These are phyloP conservation scores for Proctacanthus coquilletti DNA, from an alignment of 1,140 invertebrate species.

Conservation along the genomic window DNA sequence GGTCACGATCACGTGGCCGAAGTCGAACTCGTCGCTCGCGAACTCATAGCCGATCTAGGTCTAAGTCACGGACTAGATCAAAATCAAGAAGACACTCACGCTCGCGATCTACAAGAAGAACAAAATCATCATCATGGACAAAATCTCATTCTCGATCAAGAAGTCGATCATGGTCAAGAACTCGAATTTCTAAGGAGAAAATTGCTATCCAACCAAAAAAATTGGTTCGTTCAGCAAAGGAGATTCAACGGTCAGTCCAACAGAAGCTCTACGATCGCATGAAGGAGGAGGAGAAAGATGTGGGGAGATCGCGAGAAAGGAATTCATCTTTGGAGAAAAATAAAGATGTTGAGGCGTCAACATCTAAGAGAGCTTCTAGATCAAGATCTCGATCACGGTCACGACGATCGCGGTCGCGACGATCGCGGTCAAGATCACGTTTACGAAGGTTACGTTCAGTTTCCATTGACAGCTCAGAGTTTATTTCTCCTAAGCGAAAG, in stretches of 20 bases:
- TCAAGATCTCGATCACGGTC: too few relatives aligned
- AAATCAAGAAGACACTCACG: slow-evolving; percentile 12
- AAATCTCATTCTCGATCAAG: slow-evolving; percentile 16
- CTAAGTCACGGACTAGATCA: slow-evolving; percentile 15
- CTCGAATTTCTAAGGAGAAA: slow-evolving; percentile 10
- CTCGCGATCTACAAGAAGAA: slow-evolving; percentile 15
- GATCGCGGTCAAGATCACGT: too few relatives aligned
- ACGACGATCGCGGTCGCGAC: too few relatives aligned
- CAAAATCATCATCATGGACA: slow-evolving; percentile 14
- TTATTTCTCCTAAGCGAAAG: slow-evolving; percentile 16
- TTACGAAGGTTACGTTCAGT: too few relatives aligned
- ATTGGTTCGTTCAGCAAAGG: slow-evolving; percentile 20
- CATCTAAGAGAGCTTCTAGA: background rate
- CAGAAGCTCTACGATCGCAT: slow-evolving; percentile 23
- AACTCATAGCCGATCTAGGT: slow-evolving; percentile 26
- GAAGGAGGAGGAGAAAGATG: slow-evolving; percentile 19
- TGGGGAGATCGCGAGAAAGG: background rate
- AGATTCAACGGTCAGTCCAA: slow-evolving; percentile 24
- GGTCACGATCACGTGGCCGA: slow-evolving; percentile 29
- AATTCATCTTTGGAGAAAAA: background rate
- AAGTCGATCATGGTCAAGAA: slow-evolving; percentile 30
- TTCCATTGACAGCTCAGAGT: slow-evolving; percentile 20
- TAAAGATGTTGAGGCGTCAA: background rate
- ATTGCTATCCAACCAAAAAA: slow-evolving; percentile 17
- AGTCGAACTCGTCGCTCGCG: slow-evolving; percentile 25